Conservation (phyloP, 2,113 vertebrate genomes). For the Anoplopoma fimbria region DNA sequence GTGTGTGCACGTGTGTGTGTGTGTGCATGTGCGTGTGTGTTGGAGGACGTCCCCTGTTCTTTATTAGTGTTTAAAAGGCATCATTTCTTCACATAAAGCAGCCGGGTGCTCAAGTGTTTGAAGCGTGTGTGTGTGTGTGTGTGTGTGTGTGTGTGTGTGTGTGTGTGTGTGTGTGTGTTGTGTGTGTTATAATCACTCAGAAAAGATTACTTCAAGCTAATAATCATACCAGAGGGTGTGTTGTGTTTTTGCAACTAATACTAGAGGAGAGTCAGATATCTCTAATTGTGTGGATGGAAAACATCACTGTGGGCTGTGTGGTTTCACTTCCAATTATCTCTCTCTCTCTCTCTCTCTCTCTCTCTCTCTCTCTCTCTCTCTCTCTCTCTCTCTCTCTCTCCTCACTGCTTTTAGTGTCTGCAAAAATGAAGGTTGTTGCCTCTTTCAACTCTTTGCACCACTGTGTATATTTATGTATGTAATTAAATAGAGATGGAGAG, state of each 20-base stretch:
- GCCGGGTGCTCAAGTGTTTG: neutral
- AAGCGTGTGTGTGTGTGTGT: neutral
- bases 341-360: neutral
- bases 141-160: neutral
- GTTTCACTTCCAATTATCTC: slow-evolving; percentile 30
- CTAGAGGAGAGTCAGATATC: neutral
- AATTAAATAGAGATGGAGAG: slow-evolving; percentile 6
- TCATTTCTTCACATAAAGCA: neutral
- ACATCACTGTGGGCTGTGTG: slow-evolving; percentile 3
- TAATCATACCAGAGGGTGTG: neutral
- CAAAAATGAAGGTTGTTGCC: slow-evolving; percentile 14
- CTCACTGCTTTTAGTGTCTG: slow-evolving; percentile 5
- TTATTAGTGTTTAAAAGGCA: neutral
- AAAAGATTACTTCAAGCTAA: neutral
- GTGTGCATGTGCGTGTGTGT: neutral
- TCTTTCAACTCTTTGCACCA: slow-evolving; percentile 19
- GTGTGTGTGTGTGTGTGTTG: neutral
- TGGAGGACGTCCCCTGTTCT: neutral
- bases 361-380: neutral
- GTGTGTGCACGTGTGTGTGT: neutral
- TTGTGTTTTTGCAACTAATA: slow-evolving; percentile 11
- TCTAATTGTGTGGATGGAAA: slow-evolving; percentile 3
- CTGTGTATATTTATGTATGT: neutral
- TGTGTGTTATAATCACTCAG: neutral
- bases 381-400: neutral